phyloP scores from a whole-genome alignment of 2,888 invertebrate genomes.

The Chloroclystis v-ata region DNA sequence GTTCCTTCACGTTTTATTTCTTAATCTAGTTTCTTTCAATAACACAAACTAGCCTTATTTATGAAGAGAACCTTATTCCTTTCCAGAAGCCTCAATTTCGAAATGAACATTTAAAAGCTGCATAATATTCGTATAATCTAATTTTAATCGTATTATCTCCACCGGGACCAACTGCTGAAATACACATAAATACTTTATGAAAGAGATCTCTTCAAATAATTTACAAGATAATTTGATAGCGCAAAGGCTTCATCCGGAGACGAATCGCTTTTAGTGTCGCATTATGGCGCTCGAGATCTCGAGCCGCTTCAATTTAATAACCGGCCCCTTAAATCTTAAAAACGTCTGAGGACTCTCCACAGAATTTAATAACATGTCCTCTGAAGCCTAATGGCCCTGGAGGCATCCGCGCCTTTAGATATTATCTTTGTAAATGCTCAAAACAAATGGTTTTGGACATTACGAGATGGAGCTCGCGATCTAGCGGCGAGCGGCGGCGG shows the following conservation, averaged over 20 bases:
- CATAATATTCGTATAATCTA: no score
- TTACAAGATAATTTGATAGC: background rate
- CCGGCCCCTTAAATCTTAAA: conserved; percentile 14
- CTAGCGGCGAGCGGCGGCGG: no score
- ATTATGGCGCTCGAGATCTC: background rate
- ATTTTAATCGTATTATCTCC: no score
- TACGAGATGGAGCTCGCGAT: no score
- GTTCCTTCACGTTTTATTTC: no score
- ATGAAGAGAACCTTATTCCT: no score
- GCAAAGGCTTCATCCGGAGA: background rate
- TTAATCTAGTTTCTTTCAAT: no score
- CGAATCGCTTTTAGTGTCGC: background rate
- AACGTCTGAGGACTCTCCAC: conserved; percentile 19
- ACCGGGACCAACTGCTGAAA: no score
- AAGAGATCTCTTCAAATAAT: background rate
- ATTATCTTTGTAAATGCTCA: conserved; percentile 3
- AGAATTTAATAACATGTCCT: conserved; percentile 30
- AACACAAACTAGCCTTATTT: no score
- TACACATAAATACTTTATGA: no score
- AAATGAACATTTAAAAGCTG: no score
- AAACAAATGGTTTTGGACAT: conserved; percentile 13
- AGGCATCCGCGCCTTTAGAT: conserved; percentile 13
- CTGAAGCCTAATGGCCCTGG: conserved; percentile 25
- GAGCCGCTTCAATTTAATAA: conserved; percentile 10
- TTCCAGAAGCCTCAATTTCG: no score